Evolutionary conservation across 1,140 invertebrate genomes (phyloP), one percentile per base, ranked within the genome.

Genomic region (Nebria ingens): DNA sequence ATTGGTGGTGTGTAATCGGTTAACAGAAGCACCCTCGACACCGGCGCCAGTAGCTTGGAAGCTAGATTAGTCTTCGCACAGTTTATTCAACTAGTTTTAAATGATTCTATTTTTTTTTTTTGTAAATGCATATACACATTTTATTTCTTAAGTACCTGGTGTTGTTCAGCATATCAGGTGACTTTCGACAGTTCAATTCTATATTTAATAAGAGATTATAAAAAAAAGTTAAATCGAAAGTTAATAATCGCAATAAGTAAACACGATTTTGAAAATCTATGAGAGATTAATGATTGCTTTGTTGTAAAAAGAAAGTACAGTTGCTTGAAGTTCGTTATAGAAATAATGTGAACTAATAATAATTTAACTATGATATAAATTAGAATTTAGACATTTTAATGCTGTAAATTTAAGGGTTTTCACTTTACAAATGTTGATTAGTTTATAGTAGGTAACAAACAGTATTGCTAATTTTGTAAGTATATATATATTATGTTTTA

Each of bases 1-100:
- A 61, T 73, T 92, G 58, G 74, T 91, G 58, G 85, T 93, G 6
- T 51, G 79, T 82, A 56, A 79, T 79, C 61, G 73, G 70, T 62
- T 67, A 74, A 64, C 64, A 17, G 40, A 45, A 6, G 17, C 68
- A 55, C 45, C 66, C 29, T 57, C 57, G 13, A 73, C 1, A 19
- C 1, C 50, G 21, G 50, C 50, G 1, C 19, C 50, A 21, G 21
- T 51, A 21, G 25, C 2, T 2, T 2, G n/a, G 19, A 49, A 49
- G 19, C 42, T 49, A 2, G 13, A 17, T 49, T 17, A 49, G 20
- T 17, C 11, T 49, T 49, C n/a, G 19, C 13, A 49, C 13, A 49
- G 1, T 49, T 17, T 9, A 13, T 17, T n/a, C n/a, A n/a, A n/a
- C n/a, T n/a, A n/a, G n/a, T n/a, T 2, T 15, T 19, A 19, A 17